Evolutionary conservation across 2,113 vertebrate species (phyloP), one percentile per base, ranked within the genome.

Genomic region (Nerophis lumbriciformis): DNA sequence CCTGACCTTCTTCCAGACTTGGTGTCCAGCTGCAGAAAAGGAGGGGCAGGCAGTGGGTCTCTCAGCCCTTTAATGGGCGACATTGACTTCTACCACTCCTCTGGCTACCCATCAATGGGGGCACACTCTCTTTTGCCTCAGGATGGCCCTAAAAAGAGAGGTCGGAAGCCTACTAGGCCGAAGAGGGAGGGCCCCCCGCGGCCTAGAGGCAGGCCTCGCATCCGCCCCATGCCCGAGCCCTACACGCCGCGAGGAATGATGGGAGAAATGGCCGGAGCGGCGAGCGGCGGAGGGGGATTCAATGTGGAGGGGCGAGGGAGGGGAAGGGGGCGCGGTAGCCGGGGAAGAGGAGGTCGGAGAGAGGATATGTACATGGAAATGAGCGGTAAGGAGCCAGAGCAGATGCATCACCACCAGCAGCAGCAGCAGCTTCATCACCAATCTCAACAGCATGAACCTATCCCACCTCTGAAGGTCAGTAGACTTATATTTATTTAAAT

Each of bases 11-110:
- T 94, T 13, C 95, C 95, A 0, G 95, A 97, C 82, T 87, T 97
- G 63, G 94, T 97, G 71, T 97, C 95, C 63, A 96, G 94, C 74
- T 96, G 94, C 77, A 91, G 91, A 66, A 92, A 92, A 47, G 85
- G 88, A 38, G 87, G 81, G 42, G 80, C 85, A n/a, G 88, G 82
- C 50, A 78, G 85, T 0, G 91, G 93, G 0, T 91, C 91, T 13
- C 92, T 96, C 16, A 95, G 93, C 4, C 94, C 95, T 0, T 79
- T 96, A 71, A 92, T 96, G 90, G 89, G 93, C 0, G 94, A 96
- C 83, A 91, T 96, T 39, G 94, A 94, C 45, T 96, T 96, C 72
- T 95, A 93, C 6, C 91, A 90, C 53, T 65, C 92, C 0, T 91
- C 90, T 35, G 91, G 92, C 58, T 93, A 91, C 0, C 89, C 92